phyloP scores from a whole-genome alignment of 2,113 vertebrate genomes.

The Climacteris rufus region DNA sequence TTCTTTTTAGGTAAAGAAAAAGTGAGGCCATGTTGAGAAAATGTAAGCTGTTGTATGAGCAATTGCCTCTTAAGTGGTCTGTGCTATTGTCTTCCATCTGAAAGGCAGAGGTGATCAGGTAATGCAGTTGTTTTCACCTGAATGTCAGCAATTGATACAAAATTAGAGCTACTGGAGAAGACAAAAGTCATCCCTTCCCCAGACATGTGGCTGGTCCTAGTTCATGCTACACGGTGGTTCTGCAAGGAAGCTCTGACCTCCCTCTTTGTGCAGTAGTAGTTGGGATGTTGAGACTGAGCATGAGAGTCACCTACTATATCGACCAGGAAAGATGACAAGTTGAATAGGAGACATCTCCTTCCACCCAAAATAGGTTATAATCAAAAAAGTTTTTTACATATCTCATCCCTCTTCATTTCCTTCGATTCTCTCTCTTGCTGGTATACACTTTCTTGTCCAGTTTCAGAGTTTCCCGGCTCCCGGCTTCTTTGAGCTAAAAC shows the following conservation, averaged over 20 bases:
- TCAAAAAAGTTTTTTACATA: background rate
- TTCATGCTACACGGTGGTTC: background rate
- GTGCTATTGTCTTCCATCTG: background rate
- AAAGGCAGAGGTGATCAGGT: background rate
- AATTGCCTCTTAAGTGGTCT: background rate
- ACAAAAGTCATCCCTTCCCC: background rate
- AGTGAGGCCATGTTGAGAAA: background rate
- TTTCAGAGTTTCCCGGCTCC: background rate
- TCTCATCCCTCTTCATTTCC: background rate
- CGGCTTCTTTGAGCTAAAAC: background rate
- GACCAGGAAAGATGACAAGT: background rate
- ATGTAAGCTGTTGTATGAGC: background rate
- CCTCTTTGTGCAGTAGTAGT: background rate
- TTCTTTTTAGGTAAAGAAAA: background rate
- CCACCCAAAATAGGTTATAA: background rate
- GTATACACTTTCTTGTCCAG: background rate
- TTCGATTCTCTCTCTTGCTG: background rate
- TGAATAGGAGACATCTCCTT: background rate
- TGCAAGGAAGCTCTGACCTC: background rate
- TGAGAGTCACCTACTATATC: fast-evolving
- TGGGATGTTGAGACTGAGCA: background rate
- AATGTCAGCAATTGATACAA: background rate
- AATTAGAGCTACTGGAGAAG: background rate
- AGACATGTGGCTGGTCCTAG: background rate
- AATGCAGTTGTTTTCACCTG: background rate